A percentile compares a stretch with the other conserved stretches of the same genome.
Evolutionary conservation across 2,888 invertebrate species (phyloP).

Genomic region (Sarcophaga caerulescens): DNA sequence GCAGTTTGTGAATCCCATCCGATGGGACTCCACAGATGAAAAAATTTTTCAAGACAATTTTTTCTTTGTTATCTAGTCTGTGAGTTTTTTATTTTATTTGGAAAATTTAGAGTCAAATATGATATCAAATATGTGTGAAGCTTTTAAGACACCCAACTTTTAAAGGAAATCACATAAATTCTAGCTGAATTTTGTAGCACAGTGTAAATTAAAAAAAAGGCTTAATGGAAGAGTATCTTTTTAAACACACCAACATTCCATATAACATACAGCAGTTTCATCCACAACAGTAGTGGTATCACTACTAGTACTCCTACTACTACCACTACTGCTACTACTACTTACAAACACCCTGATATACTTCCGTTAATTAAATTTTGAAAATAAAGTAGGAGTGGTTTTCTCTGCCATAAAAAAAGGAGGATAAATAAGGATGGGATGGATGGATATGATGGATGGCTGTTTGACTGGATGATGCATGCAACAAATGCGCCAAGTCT

Average conservation of each 20-base stretch:
- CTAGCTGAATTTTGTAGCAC: background rate
- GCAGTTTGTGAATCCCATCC: too few species aligned
- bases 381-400: constrained; percentile 61
- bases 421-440: constrained; percentile 16
- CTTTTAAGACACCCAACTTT: too few species aligned
- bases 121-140: too few species aligned
- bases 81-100: too few species aligned
- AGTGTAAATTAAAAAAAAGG: too few species aligned
- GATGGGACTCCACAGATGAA: too few species aligned
- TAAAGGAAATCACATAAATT: background rate
- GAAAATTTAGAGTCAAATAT: too few species aligned
- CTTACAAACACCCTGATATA: constrained; percentile 53
- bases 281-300: constrained; percentile 8
- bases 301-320: constrained; percentile 29
- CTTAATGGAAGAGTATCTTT: too few species aligned
- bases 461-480: constrained; percentile 21
- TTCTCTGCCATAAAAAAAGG: constrained; percentile 22
- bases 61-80: too few species aligned
- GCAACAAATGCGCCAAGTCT: constrained; percentile 55
- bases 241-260: constrained; percentile 11
- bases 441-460: background rate
- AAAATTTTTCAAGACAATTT: too few species aligned
- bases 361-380: constrained; percentile 67
- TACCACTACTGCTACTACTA: constrained; percentile 13
- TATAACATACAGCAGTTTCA: background rate